Base-by-base conservation (phyloP, 2,797 vertebrate species). In the Calcarius lapponicus region DNA sequence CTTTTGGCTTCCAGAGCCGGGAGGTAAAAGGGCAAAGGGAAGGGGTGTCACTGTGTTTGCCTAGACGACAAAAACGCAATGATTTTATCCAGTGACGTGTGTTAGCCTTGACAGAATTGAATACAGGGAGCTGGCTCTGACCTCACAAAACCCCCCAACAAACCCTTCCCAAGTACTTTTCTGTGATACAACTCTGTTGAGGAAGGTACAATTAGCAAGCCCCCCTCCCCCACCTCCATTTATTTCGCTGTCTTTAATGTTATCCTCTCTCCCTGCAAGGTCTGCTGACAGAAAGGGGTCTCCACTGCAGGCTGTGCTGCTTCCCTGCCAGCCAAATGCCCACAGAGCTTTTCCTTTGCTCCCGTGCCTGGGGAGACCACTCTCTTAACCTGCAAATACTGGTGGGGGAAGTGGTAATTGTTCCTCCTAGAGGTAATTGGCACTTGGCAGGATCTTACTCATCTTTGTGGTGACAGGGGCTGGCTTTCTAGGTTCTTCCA, bases 401-500 rank as follows among this genome's bases (percentile, higher is more conserved):
- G 11, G 29, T 32, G 42, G n/a, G 9, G 25, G 53, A 71, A 60
- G 34, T 56, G 31, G 51, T 42, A 76, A 29, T 80, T 64, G 51
- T 32, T 89, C 71, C 71, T 95, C 32, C 61, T 61, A 67, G 38
- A 89, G 48, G 20, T 71, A 74, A 74, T 57, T 74, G 65, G 66
- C 57, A 21, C 65, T 80, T 57, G 65, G 57, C 60, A 78, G 48
- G 75, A 64, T 47, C 71, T 86, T 74, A 64, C n/a, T 91, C 69
- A 64, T 19, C 61, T 74, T 94, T 73, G 73, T 58, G 83, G 90
- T 79, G 79, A 54, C 57, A 53, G 66, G 32, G 48, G 25, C 34
- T 86, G 86, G 69, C 76, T 86, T 91, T 90, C 93, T 83, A 85
- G 79, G 74, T 74, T 84, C 78, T 89, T 81, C 50, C 58, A 85